A percentile compares a stretch with the other conserved stretches of the same genome.
phyloP scores from a whole-genome alignment of 2,797 vertebrate species.

The Huso huso region DNA sequence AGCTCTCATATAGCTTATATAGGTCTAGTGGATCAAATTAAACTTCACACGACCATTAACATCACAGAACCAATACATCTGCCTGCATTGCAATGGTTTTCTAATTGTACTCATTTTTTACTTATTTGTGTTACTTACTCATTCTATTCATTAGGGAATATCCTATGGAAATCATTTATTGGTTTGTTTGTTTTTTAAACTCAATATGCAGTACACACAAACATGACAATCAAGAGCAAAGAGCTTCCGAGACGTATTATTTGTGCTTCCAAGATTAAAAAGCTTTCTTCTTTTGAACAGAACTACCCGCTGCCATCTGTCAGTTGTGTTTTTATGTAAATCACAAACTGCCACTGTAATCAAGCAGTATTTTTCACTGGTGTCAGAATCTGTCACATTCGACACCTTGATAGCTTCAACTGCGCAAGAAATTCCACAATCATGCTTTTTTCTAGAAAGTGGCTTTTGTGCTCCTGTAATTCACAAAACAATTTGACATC shows the following conservation, averaged over 20 bases:
- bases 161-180: slow-evolving; percentile 3
- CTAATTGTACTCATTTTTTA: no score
- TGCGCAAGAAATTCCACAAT: slow-evolving; percentile 20
- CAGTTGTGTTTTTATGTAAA: slow-evolving; percentile 18
- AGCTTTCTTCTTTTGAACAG: slow-evolving; percentile 16
- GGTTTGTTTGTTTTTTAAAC: not conserved
- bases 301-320: slow-evolving; percentile 18
- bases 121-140: not conserved
- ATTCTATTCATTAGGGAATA: not conserved
- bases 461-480: no score
- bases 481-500: not conserved
- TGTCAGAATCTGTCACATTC: not conserved
- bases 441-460: not conserved
- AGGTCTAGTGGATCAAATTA: no score
- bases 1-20: no score
- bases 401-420: slow-evolving; percentile 5
- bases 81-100: no score
- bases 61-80: no score
- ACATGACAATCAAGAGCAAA: slow-evolving; percentile 10
- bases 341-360: slow-evolving; percentile 21
- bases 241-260: not conserved
- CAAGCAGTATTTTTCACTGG: not conserved
- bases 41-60: no score
- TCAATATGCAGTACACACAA: slow-evolving; percentile 4
- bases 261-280: slow-evolving; percentile 11